Conservation (phyloP, 2,113 vertebrate genomes). For the Hippocampus barbouri region DNA sequence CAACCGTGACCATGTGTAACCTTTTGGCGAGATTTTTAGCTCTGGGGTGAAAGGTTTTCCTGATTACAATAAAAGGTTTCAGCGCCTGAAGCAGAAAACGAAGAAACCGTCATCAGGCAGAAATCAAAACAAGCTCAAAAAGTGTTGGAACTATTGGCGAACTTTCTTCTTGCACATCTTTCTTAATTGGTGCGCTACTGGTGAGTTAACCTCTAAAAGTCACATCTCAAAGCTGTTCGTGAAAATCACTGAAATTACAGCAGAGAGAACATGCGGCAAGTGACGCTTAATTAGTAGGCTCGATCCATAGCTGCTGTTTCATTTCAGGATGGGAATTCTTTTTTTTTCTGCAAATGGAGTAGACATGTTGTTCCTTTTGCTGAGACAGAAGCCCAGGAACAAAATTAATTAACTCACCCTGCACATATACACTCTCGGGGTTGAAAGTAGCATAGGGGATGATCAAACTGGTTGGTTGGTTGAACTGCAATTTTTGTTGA, state of each 20-base stretch:
- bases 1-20: background rate
- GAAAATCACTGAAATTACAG: background rate
- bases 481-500: background rate
- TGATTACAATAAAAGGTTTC: background rate
- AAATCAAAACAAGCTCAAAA: background rate
- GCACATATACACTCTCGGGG: background rate
- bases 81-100: background rate
- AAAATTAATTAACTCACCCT: background rate
- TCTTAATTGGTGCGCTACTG: background rate
- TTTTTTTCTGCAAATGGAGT: background rate
- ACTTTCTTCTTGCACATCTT: background rate
- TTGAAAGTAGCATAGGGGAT: background rate
- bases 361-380: background rate
- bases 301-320: background rate
- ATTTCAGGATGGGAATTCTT: background rate
- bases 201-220: background rate
- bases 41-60: background rate
- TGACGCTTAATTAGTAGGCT: background rate
- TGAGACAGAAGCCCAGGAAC: background rate
- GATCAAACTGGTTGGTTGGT: background rate
- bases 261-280: background rate
- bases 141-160: background rate
- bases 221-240: background rate
- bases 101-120: background rate
- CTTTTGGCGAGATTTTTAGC: background rate